Evolutionary conservation across 2,888 invertebrate species (phyloP), one percentile per base, ranked within the genome.

Genomic region (Pecten maximus): DNA sequence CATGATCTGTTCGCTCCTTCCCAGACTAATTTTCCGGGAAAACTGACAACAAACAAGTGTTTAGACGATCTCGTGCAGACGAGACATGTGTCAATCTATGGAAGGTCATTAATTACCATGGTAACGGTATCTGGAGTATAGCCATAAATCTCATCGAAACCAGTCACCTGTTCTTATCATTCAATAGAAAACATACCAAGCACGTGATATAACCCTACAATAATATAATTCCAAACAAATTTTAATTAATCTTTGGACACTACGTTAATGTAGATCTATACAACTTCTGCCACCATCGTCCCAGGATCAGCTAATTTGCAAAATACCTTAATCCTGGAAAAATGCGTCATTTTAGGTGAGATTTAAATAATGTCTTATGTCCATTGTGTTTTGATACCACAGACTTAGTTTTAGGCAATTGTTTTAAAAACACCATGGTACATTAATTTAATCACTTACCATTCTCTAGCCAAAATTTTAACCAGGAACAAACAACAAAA

Each of bases 1-100:
- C 74, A 74, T 74, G 74, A 74, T 74, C 35, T 28, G 28, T 74
- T 74, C 74, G 74, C 74, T 74, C 74, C 74, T 74, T 74, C 74
- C 74, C 74, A 74, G 74, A 28, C 74, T 23, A 74, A 74, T 74
- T 74, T 74, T 74, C 74, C 74, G 35, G 74, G 74, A 74, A 74
- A 74, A 1, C 74, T 74, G 74, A 74, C 74, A 74, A 74, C 74
- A 74, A 74, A 74, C 74, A 74, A 28, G 35, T 74, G 35, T 74
- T 35, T 8, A 2, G 74, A 74, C 74, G 74, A 74, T 74, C 74
- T 74, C 12, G 74, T 10, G 74, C 74, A 74, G 74, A 74, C 74
- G 74, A 74, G 28, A 74, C 74, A 74, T 74, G 74, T 23, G 23
- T 23, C 74, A 23, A 74, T 35, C 4, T 23, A 10, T 74, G 12